Evolutionary conservation across 2,113 vertebrate species (phyloP), one percentile per base, ranked within the genome.

Genomic region (Megaceryle maxima): DNA sequence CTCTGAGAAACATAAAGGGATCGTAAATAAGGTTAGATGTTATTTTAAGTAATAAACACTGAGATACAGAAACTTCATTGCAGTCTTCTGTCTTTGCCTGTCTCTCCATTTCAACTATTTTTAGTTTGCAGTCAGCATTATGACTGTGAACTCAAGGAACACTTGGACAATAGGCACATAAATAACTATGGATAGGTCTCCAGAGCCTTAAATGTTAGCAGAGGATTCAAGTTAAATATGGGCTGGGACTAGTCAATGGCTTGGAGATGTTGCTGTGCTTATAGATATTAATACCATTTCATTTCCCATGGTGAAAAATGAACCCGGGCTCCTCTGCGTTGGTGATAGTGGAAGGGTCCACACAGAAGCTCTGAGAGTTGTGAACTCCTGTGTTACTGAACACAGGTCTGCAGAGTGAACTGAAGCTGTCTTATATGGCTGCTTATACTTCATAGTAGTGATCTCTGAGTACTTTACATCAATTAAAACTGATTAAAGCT

Each of bases 11-110:
- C 74, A 62, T 67, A 84, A 87, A 89, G 1, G 2, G 74, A 91
- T 83, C 88, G 69, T 96, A 96, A 96, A 94, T 91, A 96, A 96
- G 70, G 84, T 85, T 96, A 94, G 91, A 96, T 96, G 90, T 96
- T 96, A 94, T 96, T 93, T 83, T 95, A 92, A 94, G 88, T 77
- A 89, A 94, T 96, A 97, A 97, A 95, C 88, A 94, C 53, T 24
- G 73, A 90, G 88, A 93, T 79, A 73, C 81, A 92, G 77, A 96
- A 94, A 94, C 85, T 91, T 94, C 77, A 91, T 77, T 89, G 84
- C 90, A 96, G 93, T 44, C 81, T 96, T 91, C 84, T 94, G 83
- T 87, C 88, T 93, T 94, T 51, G 83, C 57, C 64, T 93, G 96
- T 92, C 86, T 94, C 91, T 94, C 81, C 3, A 13, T 78, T 95